These are phyloP conservation scores for Tricholauxania praeusta DNA, from an alignment of 2,888 invertebrate species.

Conservation along the genomic window DNA sequence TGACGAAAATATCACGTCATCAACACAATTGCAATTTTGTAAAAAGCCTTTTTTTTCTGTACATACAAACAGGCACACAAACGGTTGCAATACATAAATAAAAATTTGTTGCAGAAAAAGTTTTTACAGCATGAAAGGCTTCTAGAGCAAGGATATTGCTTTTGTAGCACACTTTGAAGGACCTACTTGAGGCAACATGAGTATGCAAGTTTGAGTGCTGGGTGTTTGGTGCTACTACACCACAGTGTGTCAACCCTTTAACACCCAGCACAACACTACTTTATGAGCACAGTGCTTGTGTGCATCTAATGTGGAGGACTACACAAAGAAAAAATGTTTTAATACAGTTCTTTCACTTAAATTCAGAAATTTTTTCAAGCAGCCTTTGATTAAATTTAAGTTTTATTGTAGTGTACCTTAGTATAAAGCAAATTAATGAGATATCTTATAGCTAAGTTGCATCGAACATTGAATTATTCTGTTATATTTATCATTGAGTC, in stretches of 20 bases:
- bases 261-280: neutral
- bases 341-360: no score
- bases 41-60: neutral
- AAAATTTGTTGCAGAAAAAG: constrained; percentile 14
- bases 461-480: no score
- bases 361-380: no score
- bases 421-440: no score
- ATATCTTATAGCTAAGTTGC: no score
- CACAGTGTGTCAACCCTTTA: neutral
- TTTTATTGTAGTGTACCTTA: no score
- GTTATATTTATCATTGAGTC: no score
- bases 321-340: neutral
- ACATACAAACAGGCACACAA: neutral
- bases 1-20: constrained; percentile 13
- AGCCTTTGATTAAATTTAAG: no score
- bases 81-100: constrained; percentile 21
- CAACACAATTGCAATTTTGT: constrained; percentile 13
- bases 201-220: neutral
- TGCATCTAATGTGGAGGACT: neutral
- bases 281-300: neutral
- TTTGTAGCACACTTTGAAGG: constrained; percentile 13
- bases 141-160: constrained; percentile 28
- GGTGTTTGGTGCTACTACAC: neutral
- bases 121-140: constrained; percentile 4
- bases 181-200: constrained; percentile 25